Conservation (phyloP, 2,888 invertebrate genomes). For the Cheilosia impressa region DNA sequence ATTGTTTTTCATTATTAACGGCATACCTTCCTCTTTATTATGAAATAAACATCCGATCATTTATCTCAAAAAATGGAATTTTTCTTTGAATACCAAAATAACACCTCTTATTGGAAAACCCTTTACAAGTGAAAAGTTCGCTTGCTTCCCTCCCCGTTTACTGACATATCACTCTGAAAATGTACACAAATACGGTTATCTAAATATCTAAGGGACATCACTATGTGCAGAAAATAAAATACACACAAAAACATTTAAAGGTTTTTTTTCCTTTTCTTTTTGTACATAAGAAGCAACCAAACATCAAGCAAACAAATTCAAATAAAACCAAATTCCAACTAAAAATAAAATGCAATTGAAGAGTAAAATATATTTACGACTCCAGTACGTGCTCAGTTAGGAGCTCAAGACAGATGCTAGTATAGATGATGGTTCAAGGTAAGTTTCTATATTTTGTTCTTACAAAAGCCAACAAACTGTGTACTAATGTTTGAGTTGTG, state of each 20-base stretch:
- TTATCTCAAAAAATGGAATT: too few species aligned
- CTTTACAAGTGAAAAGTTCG: background rate
- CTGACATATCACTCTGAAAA: constrained; percentile 15
- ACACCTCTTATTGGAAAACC: too few species aligned
- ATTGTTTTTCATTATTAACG: too few species aligned
- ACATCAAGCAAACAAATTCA: constrained; percentile 35
- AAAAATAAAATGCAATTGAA: constrained; percentile 38
- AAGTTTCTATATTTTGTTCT: constrained; percentile 7
- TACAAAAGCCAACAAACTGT: constrained; percentile 55
- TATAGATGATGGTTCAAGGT: constrained; percentile 41
- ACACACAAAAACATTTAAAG: constrained; percentile 46
- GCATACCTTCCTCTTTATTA: too few species aligned
- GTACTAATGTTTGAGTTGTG: constrained; percentile 48
- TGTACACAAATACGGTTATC: constrained; percentile 48
- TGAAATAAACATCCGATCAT: too few species aligned
- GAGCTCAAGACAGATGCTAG: constrained; percentile 43
- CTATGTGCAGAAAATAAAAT: constrained; percentile 68
- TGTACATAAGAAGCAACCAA: constrained; percentile 57
- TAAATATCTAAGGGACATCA: constrained; percentile 25
- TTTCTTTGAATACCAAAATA: too few species aligned
- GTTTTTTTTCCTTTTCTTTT: constrained; percentile 20
- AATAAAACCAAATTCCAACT: constrained; percentile 40
- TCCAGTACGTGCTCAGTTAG: constrained; percentile 45
- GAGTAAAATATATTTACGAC: constrained; percentile 26
- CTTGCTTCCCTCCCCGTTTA: constrained; percentile 35